Conservation (phyloP, 2,888 invertebrate genomes). For the Stratiomys singularior region DNA sequence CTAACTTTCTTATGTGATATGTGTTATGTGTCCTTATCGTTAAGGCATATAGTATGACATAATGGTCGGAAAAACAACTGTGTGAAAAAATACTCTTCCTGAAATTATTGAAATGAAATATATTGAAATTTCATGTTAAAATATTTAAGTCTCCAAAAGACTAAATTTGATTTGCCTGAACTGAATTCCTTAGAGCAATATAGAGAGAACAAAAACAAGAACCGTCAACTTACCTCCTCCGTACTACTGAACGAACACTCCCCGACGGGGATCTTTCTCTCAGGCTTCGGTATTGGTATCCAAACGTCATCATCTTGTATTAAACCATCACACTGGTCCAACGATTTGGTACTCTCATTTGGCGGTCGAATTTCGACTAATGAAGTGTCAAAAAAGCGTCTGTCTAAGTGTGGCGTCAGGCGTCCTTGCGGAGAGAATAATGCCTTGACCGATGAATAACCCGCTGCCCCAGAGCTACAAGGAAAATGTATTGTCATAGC, state of each 20-base stretch:
- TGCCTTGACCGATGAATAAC: conserved; percentile 70
- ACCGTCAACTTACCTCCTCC: conserved; percentile 39
- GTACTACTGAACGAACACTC: conserved; percentile 40
- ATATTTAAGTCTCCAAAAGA: no score
- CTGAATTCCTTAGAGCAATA: conserved; percentile 20
- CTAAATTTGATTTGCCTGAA: background rate
- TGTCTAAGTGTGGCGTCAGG: conserved; percentile 75
- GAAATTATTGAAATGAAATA: no score
- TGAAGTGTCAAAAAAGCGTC: conserved; percentile 83
- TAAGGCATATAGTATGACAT: no score
- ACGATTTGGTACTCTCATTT: conserved; percentile 58
- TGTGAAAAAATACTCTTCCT: no score
- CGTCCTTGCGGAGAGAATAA: conserved; percentile 67
- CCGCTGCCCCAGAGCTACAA: conserved; percentile 69
- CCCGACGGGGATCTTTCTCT: background rate
- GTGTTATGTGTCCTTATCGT: no score
- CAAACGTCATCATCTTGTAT: conserved; percentile 52
- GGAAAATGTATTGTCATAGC: conserved; percentile 78
- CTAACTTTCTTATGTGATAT: no score
- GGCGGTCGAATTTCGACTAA: conserved; percentile 78
- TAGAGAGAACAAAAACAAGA: conserved; percentile 12
- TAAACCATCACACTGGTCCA: conserved; percentile 55
- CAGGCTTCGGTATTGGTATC: conserved; percentile 51
- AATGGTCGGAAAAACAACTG: no score
- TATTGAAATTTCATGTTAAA: no score